Base-by-base conservation (phyloP, 2,113 vertebrate species). In the Gulo gulo region DNA sequence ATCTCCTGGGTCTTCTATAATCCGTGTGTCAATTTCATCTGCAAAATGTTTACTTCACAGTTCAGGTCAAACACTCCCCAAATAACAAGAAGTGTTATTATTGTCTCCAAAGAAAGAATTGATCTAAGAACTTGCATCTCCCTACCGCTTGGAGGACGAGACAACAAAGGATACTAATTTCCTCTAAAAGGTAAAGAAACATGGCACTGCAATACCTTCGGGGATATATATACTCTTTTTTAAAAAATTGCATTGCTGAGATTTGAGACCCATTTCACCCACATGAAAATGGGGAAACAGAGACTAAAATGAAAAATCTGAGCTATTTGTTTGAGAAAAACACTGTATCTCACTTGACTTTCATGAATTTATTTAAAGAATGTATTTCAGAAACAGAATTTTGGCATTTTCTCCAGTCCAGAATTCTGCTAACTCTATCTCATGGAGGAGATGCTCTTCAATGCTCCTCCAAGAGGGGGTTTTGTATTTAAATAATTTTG, bases 41-140 rank as follows among this genome's bases (percentile, higher is more conserved):
- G 55, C 59, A 94, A 95, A 93, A 93, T 83, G 31, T 79, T 88
- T 91, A 85, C 45, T 71, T 94, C 63, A 84, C 1, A 88, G 76
- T 73, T 91, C 21, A 91, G 34, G 50, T 71, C 65, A 84, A 91
- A 91, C 23, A 57, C 76, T 91, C 55, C 24, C 89, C 78, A 84
- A 9, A 90, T 94, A 67, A 73, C 29, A 3, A 3, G 81, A 81
- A 85, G n/a, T 85, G 10, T 50, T 55, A 18, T 36, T 96, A 26
- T 84, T 94, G 14, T 84, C 55, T 65, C 45, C 31, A 50, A 88
- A 96, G 61, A 93, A 93, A 90, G 59, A 67, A 90, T 6, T 71
- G 45, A 67, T 95, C 14, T 65, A 86, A 80, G 57, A 88, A 71
- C 59, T 84, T 87, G 12, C 13, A 88, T 61, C 12, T 97, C 79